A percentile compares a stretch with the other conserved stretches of the same genome.
Evolutionary conservation across 1,140 invertebrate species (phyloP).

Genomic region (Scaptomyza pallida): DNA sequence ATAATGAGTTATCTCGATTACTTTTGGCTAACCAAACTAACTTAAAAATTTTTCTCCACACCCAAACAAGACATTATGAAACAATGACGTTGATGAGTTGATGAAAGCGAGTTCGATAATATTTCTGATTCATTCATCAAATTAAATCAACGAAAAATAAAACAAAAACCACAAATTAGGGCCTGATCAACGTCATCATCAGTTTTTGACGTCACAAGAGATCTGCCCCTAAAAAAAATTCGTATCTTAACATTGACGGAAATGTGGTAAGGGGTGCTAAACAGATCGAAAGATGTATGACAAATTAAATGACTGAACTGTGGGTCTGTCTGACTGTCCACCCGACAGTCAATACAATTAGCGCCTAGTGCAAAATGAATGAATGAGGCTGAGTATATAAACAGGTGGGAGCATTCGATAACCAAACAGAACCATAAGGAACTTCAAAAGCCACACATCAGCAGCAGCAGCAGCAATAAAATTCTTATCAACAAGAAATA

Average conservation of each 20-base stretch:
- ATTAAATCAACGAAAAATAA: slow-evolving; percentile 17
- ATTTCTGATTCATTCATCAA: neutral
- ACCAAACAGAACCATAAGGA: slow-evolving; percentile 63
- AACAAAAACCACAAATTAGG: slow-evolving; percentile 35
- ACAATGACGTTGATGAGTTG: neutral
- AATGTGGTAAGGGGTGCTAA: slow-evolving; percentile 59
- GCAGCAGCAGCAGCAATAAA: slow-evolving; percentile 16
- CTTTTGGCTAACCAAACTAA: too few relatives aligned
- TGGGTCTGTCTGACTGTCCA: slow-evolving; percentile 35
- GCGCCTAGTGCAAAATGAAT: slow-evolving; percentile 35
- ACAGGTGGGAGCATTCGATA: slow-evolving; percentile 1
- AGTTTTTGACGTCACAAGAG: slow-evolving; percentile 20
- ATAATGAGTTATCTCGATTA: too few relatives aligned
- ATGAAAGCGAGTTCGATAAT: neutral
- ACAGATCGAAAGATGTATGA: slow-evolving; percentile 44
- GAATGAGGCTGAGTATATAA: slow-evolving; percentile 58
- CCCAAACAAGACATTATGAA: neutral
- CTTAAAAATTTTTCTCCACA: too few relatives aligned
- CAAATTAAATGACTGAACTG: slow-evolving; percentile 60
- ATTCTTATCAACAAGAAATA: neutral
- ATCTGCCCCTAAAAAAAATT: slow-evolving; percentile 9
- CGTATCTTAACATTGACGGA: slow-evolving; percentile 29
- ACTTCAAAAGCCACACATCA: slow-evolving; percentile 40
- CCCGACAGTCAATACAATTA: slow-evolving; percentile 59
- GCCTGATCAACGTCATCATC: neutral